Conservation (phyloP, 2,888 invertebrate genomes). For the Anodontia alba region DNA sequence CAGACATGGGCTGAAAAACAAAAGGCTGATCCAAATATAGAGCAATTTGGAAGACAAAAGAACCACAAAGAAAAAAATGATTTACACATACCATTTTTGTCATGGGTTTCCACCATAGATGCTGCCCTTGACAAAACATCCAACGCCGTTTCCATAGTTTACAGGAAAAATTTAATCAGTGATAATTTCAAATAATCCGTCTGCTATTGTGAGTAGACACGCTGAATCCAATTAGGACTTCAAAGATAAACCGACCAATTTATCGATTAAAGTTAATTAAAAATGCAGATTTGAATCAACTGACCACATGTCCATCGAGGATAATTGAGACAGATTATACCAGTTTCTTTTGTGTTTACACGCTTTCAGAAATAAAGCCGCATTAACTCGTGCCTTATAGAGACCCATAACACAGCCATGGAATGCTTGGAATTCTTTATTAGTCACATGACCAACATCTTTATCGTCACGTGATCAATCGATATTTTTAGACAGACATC, state of each 20-base stretch:
- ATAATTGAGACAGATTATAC: neutral
- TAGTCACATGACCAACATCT: slow-evolving; percentile 61
- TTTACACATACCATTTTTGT: slow-evolving; percentile 47
- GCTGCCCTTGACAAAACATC: slow-evolving; percentile 82
- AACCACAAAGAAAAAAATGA: neutral
- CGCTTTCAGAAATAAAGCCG: slow-evolving; percentile 28
- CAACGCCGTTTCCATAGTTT: slow-evolving; percentile 77
- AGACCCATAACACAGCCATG: slow-evolving; percentile 63
- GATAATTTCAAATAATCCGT: slow-evolving; percentile 34
- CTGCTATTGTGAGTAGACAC: slow-evolving; percentile 56
- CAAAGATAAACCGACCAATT: neutral
- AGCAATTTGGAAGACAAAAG: too few species aligned
- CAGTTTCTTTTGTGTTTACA: slow-evolving; percentile 27
- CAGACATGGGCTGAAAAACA: too few species aligned
- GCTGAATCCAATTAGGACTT: too few species aligned
- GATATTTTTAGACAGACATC: slow-evolving; percentile 11
- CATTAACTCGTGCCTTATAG: slow-evolving; percentile 31
- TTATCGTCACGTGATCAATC: slow-evolving; percentile 49
- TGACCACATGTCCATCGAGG: slow-evolving; percentile 31
- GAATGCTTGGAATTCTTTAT: slow-evolving; percentile 64
- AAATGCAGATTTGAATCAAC: neutral
- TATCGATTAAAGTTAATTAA: neutral
- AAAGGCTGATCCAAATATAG: too few species aligned
- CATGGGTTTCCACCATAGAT: slow-evolving; percentile 78
- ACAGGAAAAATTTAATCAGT: neutral